Evolutionary conservation across 2,888 invertebrate species (phyloP), one percentile per base, ranked within the genome.

Genomic region (Palloptera scutellata): DNA sequence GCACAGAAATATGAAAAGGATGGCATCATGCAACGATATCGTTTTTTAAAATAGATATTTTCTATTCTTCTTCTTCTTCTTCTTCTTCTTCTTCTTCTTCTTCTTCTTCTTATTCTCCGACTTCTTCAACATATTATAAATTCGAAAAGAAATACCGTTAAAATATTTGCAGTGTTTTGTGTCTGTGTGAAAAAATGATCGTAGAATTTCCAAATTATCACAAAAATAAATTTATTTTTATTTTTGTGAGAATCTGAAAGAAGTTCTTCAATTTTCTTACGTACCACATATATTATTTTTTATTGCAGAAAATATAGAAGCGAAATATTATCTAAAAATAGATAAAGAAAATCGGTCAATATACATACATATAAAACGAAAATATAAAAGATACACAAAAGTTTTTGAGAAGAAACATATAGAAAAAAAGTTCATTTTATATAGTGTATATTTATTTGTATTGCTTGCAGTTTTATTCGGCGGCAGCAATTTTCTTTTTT

Each of bases 241-340:
- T 48, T 30, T 30, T 30, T 30, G 30, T 30, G 30, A 30, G 30
- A 30, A 30, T 30, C 2, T 30, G 30, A 30, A 30, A 30, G 30
- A 30, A 30, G 1, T 15, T 13, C 53, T 20, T 11, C 10, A 43
- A 41, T 8, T 67, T 69, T 66, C 66, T 68, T 66, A 59, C 70
- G 54, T 66, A 51, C n/a, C n/a, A n/a, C 61, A 62, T 67, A 66
- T 69, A 57, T 68, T 67, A 52, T 73, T 72, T 77, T 72, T 66
- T 69, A 73, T 82, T 81, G 73, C 79, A 81, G 81, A 77, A 73
- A 74, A 73, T 79, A 74, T 75, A 78, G 74, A 75, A 83, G 77
- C 79, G 77, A 76, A 71, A 75, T 68, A 66, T 63, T 58, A 67
- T 66, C 53, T 52, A 42, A 8, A 61, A 45, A 59, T 63, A 66